Evolutionary conservation across 2,113 vertebrate genomes (phyloP), one percentile per base, ranked within the genome.

Genomic region (Genyomyrus donnyi): DNA sequence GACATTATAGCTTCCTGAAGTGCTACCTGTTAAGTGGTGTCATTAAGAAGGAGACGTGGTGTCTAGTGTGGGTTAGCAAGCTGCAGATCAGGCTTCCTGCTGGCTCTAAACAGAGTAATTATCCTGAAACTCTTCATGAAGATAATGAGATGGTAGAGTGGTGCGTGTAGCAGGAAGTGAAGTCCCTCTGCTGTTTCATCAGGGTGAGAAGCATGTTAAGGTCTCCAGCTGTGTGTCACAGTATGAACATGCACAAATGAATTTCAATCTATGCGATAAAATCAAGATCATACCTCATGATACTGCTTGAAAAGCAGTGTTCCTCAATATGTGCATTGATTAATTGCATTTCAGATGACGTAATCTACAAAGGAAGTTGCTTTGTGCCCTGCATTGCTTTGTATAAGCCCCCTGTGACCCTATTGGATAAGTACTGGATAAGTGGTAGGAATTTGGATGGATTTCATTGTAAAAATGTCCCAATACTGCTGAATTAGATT

Each of bases 31-130:
- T 88, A 46, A 88, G 88, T 66, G 88, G 88, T 74, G 88, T 48
- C 53, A 88, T 88, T 88, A 88, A 42, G 46, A 42, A 74, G 88
- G 88, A 88, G 88, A 70, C 88, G 11, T n/a, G 10, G 58, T 27
- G 88, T 88, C 88, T 88, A 70, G 88, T 42, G 45, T 27, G 45
- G n/a, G 24, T 13, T 3, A n/a, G 42, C 19, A 31, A 27, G 46
- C 48, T 86, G 42, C 11, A 50, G 84, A 27, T 86, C 45, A 8
- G 50, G 39, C 88, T 88, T 88, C 88, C 88, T 88, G 88, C 42
- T 39, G 50, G 52, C 50, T 35, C 46, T 39, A 21, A 27, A 56
- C 27, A 56, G 48, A 21, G 21, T 49, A 86, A 86, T 86, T 86
- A 48, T 86, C 84, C 45, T 86, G 24, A 27, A n/a, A 49, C 8